Conservation (phyloP, 2,113 vertebrate species). For the Thermophis baileyi region DNA sequence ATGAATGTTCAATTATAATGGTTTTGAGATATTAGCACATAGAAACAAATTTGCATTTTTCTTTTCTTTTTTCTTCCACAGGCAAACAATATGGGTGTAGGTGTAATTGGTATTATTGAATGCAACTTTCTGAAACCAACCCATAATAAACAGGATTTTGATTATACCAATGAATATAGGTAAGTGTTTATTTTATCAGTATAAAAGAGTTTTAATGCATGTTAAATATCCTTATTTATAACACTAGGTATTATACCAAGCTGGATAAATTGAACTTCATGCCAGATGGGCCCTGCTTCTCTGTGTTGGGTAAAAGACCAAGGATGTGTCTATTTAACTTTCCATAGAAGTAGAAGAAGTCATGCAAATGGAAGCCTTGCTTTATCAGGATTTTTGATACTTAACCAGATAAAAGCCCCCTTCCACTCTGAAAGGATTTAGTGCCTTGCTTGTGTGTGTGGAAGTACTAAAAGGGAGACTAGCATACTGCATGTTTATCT, state of each 20-base stretch:
- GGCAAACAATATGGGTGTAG: slow-evolving; percentile 87
- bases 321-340: neutral
- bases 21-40: neutral
- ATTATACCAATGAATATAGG: slow-evolving; percentile 94
- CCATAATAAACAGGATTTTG: slow-evolving; percentile 97
- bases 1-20: neutral
- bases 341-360: neutral
- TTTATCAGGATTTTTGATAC: neutral
- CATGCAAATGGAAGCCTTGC: neutral
- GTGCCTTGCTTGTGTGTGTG: neutral
- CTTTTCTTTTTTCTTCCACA: slow-evolving; percentile 57
- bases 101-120: slow-evolving; percentile 91
- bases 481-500: neutral
- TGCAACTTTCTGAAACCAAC: slow-evolving; percentile 93
- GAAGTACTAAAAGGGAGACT: neutral
- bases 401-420: neutral
- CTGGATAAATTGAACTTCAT: neutral
- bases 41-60: neutral
- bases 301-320: neutral
- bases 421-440: neutral
- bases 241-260: neutral
- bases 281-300: neutral
- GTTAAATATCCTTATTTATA: neutral
- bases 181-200: slow-evolving; percentile 51
- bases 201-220: neutral